A percentile compares a stretch with the other conserved stretches of the same genome.
Conservation (phyloP, 2,888 invertebrate genomes). For the Tanytarsus gracilentus region DNA sequence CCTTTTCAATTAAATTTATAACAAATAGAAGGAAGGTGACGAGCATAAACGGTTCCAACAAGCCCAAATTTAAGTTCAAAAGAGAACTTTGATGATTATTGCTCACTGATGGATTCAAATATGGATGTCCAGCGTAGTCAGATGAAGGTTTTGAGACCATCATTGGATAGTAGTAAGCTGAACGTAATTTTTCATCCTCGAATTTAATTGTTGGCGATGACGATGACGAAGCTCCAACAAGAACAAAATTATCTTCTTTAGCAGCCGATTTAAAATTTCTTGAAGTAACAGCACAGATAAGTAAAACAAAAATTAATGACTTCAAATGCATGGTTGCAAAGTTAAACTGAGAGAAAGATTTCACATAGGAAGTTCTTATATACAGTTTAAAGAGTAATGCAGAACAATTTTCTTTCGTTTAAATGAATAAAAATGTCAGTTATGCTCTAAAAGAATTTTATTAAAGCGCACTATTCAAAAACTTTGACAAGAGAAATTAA, state of each 20-base stretch:
- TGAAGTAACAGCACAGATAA: neutral
- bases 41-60: slow-evolving; percentile 8
- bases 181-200: neutral
- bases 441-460: neutral
- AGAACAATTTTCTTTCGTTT: neutral
- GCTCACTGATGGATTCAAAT: neutral
- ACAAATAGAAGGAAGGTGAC: neutral
- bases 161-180: neutral
- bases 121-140: neutral
- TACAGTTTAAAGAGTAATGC: neutral
- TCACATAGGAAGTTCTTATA: neutral
- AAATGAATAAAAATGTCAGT: neutral
- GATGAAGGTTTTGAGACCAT: neutral
- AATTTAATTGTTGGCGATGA: neutral
- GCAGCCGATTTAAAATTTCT: neutral
- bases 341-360: too few relatives aligned
- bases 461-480: neutral
- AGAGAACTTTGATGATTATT: neutral
- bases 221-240: neutral
- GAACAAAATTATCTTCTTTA: neutral
- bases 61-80: too few relatives aligned
- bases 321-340: neutral
- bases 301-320: neutral
- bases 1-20: neutral
- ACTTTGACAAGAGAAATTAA: neutral